Conservation (phyloP, 2,888 invertebrate species). For the Acrobasis consociella region DNA sequence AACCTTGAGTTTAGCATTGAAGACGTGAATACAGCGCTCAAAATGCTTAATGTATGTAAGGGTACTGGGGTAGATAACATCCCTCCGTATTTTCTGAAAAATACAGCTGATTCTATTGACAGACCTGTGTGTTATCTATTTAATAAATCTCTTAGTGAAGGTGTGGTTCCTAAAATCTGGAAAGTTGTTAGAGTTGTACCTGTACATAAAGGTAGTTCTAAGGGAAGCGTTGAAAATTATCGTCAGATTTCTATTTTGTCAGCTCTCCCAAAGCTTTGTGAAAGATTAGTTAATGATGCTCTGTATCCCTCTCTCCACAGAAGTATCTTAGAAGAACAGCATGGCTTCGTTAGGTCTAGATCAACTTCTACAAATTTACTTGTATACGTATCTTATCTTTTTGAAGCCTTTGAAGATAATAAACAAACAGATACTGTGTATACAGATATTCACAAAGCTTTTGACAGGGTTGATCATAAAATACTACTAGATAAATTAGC, state of each 20-base stretch:
- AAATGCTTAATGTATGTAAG: background rate
- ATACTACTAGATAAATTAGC: no score
- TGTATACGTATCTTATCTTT: slow-evolving; percentile 8
- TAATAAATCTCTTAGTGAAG: slow-evolving; percentile 1
- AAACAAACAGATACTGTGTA: slow-evolving; percentile 20
- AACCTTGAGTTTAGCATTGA: no score
- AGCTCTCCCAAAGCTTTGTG: slow-evolving; percentile 16
- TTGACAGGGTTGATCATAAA: slow-evolving; percentile 26
- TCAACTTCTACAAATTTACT: slow-evolving; percentile 11
- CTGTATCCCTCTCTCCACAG: slow-evolving; percentile 16
- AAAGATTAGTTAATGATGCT: slow-evolving; percentile 13
- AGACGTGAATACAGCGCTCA: no score
- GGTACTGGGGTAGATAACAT: no score
- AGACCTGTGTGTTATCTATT: no score
- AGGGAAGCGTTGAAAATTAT: background rate
- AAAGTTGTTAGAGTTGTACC: slow-evolving; percentile 4
- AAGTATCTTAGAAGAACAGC: slow-evolving; percentile 14
- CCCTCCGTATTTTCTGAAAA: no score
- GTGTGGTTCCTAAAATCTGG: slow-evolving; percentile 4
- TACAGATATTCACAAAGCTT: slow-evolving; percentile 30
- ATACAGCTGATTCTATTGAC: no score
- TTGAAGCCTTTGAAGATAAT: slow-evolving; percentile 1
- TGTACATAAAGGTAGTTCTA: background rate
- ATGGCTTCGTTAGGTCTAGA: slow-evolving; percentile 17
- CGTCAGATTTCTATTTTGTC: slow-evolving; percentile 5